These are phyloP conservation scores for Sebastes goodei DNA, from an alignment of 2,797 vertebrate species.

Conservation along the genomic window DNA sequence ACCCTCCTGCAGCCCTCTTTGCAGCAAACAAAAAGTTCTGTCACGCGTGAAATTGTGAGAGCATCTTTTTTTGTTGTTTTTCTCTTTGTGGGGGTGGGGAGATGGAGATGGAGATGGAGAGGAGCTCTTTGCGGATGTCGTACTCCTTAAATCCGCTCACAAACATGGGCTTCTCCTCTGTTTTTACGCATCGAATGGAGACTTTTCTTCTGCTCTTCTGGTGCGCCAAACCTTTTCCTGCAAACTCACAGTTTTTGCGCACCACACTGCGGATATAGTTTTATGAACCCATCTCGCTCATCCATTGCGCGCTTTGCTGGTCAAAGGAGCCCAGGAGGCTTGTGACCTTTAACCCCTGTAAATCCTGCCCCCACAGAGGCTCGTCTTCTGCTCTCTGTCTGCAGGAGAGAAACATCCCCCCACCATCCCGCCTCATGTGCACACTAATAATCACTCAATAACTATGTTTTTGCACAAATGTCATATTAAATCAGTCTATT, in stretches of 20 bases:
- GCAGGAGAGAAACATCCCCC: slow-evolving; percentile 7
- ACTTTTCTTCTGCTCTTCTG: not conserved
- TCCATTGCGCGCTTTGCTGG: slow-evolving; percentile 64
- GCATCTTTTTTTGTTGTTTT: slow-evolving; percentile 76
- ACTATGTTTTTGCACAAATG: not conserved
- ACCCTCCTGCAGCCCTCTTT: slow-evolving; percentile 34
- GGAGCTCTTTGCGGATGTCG: slow-evolving; percentile 15
- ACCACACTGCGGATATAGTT: not conserved
- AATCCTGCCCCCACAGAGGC: slow-evolving; percentile 79
- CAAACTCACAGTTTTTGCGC: not conserved
- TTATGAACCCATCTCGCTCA: slow-evolving; percentile 17
- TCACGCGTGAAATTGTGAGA: slow-evolving; percentile 79
- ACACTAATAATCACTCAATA: not conserved
- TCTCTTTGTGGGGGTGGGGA: slow-evolving; percentile 77
- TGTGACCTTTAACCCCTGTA: slow-evolving; percentile 87
- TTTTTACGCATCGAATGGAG: not conserved
- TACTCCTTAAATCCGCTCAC: slow-evolving; percentile 12
- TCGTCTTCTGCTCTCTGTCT: slow-evolving; percentile 35
- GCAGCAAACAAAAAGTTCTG: slow-evolving; percentile 74
- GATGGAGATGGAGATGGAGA: not conserved
- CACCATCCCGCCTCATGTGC: slow-evolving; percentile 34
- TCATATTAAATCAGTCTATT: no score
- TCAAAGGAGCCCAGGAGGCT: slow-evolving; percentile 83
- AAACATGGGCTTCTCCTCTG: not conserved
- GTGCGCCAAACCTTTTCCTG: not conserved